Evolutionary conservation across 2,888 invertebrate genomes (phyloP).

Genomic region (Apantesis nais): DNA sequence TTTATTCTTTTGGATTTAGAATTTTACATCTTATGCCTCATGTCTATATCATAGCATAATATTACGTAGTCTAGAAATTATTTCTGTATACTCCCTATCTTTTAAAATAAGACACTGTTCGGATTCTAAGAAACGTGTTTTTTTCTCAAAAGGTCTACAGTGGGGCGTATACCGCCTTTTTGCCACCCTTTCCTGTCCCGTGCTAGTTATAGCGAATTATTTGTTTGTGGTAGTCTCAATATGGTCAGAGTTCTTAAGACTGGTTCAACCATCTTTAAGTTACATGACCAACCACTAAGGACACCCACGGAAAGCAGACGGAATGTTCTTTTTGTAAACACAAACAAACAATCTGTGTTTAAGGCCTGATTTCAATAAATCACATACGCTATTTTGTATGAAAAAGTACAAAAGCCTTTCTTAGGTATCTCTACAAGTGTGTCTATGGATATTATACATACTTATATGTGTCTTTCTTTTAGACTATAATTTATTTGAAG

Average conservation of each 20-base stretch:
- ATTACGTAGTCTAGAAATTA: background rate
- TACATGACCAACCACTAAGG: background rate
- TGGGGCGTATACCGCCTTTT: slow-evolving; percentile 11
- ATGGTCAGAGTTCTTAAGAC: slow-evolving; percentile 3
- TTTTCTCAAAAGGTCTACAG: slow-evolving; percentile 4
- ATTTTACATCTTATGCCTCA: background rate
- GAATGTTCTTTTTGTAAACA: background rate
- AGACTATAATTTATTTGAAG: too few species aligned
- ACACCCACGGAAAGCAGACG: background rate
- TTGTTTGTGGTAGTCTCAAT: background rate
- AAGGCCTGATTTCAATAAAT: background rate
- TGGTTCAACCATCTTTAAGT: slow-evolving; percentile 1
- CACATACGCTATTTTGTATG: too few species aligned
- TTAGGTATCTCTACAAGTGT: too few species aligned
- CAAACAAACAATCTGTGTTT: background rate
- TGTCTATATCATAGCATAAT: background rate
- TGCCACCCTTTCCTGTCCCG: slow-evolving; percentile 18
- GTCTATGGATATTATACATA: too few species aligned
- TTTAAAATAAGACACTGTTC: slow-evolving; percentile 1
- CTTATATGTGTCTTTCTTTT: too few species aligned
- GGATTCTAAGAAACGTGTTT: slow-evolving; percentile 16
- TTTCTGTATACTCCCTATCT: background rate
- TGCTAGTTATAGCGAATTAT: slow-evolving; percentile 13
- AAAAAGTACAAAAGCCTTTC: too few species aligned
- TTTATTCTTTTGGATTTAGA: background rate